Evolutionary conservation across 2,797 vertebrate species (phyloP), one percentile per base, ranked within the genome.

Genomic region (Cossypha dichroa): DNA sequence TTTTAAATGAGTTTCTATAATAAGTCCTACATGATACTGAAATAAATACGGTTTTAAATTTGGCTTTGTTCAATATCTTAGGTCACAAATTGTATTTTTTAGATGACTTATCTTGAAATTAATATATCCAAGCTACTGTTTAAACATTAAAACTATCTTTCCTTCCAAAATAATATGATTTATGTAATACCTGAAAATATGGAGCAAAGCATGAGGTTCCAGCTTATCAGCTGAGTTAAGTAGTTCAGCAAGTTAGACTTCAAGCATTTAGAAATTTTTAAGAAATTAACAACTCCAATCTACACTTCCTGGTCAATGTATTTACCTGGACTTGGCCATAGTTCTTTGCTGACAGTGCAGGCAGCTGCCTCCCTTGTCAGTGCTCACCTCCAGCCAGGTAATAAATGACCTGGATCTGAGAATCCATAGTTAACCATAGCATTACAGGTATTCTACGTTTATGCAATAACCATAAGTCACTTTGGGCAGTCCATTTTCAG

Each of bases 391-490:
- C 75, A 78, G 2, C 4, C 51, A 85, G 63, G 49, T n/a, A 58
- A 69, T 7, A 63, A 88, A 25, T 63, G 54, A 54, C 67, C 16
- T 73, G 63, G 79, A 59, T 60, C 74, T 72, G 60, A 66, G 34
- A 62, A 64, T 58, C 85, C 54, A 9, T 21, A 74, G 46, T 74
- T 88, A 92, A 64, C 41, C 7, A 3, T 8, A 84, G 54, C 38
- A 81, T 91, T 88, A 43, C 15, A 17, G 76, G 78, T 75, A 25
- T 64, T 88, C 77, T 78, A 2, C 82, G 52, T 90, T 88, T 77
- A 55, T 31, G 33, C 34, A 90, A 67, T 82, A 76, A 89, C 33
- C 58, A 22, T 81, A 89, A 96, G 48, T 94, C 94, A 88, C 74
- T 95, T 68, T 15, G 43, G 63, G 76, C 68, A 85, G 63, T 26